Conservation (phyloP, 92 coral and sea anemone species). For the Parazoanthus swiftii region DNA sequence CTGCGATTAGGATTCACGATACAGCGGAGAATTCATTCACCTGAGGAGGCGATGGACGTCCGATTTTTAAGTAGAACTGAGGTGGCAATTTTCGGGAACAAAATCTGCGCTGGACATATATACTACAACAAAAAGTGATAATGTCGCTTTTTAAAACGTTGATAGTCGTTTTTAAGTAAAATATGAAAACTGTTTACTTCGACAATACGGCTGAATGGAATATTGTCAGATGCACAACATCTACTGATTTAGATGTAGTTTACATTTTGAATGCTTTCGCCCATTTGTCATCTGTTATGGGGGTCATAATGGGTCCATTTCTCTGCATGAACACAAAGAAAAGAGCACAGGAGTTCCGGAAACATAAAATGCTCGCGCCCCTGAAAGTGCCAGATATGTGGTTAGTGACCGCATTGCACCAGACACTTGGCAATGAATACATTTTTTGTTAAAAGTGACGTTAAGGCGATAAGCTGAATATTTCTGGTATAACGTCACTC, state of each 20-base stretch:
- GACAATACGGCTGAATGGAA: too few relatives aligned
- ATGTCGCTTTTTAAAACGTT: too few relatives aligned
- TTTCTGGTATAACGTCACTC: too few relatives aligned
- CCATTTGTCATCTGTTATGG: neutral
- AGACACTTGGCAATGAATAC: neutral
- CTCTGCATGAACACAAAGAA: neutral
- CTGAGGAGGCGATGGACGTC: neutral
- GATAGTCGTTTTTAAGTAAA: too few relatives aligned
- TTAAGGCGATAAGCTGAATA: too few relatives aligned
- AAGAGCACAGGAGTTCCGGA: neutral
- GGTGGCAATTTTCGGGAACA: too few relatives aligned
- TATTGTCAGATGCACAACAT: too few relatives aligned
- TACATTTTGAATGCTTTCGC: slow-evolving; percentile 5
- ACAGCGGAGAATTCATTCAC: neutral
- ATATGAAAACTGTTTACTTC: too few relatives aligned
- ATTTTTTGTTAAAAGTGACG: neutral
- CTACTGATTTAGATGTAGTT: neutral
- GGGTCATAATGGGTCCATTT: neutral
- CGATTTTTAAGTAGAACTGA: too few relatives aligned
- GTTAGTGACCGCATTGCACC: neutral
- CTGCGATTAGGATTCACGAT: neutral
- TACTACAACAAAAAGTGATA: too few relatives aligned
- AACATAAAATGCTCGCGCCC: neutral
- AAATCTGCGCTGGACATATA: too few relatives aligned
- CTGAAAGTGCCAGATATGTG: neutral